These are phyloP conservation scores for Epsilonema sp. DNA, from an alignment of 2,888 invertebrate genomes.

Conservation along the genomic window DNA sequence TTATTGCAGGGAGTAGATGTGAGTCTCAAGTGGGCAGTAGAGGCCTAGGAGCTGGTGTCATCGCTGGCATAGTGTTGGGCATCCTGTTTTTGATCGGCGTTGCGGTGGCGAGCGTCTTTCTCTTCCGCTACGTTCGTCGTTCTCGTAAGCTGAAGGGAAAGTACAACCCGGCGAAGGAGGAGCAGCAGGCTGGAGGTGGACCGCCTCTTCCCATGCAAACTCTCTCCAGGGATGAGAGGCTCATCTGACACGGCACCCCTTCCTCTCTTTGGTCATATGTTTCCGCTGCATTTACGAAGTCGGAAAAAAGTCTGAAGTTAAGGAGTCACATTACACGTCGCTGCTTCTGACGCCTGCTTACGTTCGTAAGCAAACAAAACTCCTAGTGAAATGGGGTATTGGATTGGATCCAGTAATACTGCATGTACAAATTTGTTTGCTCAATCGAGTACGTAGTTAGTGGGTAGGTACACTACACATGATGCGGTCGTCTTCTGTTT, in stretches of 20 bases:
- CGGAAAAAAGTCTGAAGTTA: too few relatives aligned
- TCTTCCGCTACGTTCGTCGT: conserved; percentile 17
- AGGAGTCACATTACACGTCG: too few relatives aligned
- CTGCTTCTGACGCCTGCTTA: too few relatives aligned
- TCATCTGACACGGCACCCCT: conserved; percentile 19
- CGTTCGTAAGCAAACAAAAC: too few relatives aligned
- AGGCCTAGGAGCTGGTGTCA: background rate
- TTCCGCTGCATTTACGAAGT: too few relatives aligned
- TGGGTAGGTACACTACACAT: too few relatives aligned
- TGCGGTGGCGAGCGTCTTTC: conserved; percentile 3
- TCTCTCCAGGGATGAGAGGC: conserved; percentile 19
- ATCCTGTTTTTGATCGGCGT: conserved; percentile 4
- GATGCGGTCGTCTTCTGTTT: too few relatives aligned
- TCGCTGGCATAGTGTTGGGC: conserved; percentile 5
- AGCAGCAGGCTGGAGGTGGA: conserved; percentile 16
- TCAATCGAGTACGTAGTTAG: too few relatives aligned
- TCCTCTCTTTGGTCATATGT: too few relatives aligned
- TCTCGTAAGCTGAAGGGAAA: conserved; percentile 18
- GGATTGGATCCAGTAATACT: too few relatives aligned
- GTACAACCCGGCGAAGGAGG: conserved; percentile 24
- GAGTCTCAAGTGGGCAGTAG: background rate
- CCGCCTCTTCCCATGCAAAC: conserved; percentile 21
- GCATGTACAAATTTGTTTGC: too few relatives aligned
- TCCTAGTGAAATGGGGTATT: too few relatives aligned
- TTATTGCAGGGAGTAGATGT: background rate